A percentile compares a stretch with the other conserved stretches of the same genome.
These are phyloP conservation scores for Centropus bengalensis DNA, from an alignment of 2,113 vertebrate species.

Conservation along the genomic window DNA sequence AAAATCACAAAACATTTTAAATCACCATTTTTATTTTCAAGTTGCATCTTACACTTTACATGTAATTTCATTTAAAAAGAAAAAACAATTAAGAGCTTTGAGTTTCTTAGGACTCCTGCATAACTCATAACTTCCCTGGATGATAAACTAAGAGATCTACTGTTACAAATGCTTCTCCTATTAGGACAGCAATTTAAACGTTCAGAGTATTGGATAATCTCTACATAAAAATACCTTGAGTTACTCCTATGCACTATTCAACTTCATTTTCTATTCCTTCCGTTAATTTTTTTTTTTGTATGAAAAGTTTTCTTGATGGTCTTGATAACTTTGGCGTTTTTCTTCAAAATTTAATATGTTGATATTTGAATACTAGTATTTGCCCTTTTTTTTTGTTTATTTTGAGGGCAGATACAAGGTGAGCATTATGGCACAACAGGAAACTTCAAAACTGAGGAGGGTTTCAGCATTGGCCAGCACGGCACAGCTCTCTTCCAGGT, in stretches of 20 bases:
- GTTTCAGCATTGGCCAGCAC: accelerated
- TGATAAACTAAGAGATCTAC: not conserved
- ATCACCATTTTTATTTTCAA: not conserved
- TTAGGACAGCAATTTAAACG: not conserved
- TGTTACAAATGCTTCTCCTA: not conserved
- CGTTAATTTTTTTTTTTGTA: not conserved
- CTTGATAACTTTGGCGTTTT: not conserved
- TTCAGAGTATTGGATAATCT: not conserved
- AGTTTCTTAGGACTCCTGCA: not conserved
- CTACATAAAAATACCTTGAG: not conserved
- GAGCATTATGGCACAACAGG: not conserved
- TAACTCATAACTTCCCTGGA: not conserved
- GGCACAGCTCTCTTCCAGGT: not conserved
- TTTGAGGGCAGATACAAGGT: not conserved
- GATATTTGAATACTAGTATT: not conserved
- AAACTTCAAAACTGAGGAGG: not conserved
- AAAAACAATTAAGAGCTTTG: not conserved
- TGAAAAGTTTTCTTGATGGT: not conserved
- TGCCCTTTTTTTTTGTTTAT: not conserved
- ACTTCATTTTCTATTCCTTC: not conserved
- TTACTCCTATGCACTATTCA: not conserved
- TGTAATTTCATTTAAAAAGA: not conserved
- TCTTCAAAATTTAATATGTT: not conserved
- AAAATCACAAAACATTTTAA: not conserved
- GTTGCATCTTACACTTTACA: not conserved